Base-by-base conservation (phyloP, 2,888 invertebrate species). In the Leistus spinibarbis region DNA sequence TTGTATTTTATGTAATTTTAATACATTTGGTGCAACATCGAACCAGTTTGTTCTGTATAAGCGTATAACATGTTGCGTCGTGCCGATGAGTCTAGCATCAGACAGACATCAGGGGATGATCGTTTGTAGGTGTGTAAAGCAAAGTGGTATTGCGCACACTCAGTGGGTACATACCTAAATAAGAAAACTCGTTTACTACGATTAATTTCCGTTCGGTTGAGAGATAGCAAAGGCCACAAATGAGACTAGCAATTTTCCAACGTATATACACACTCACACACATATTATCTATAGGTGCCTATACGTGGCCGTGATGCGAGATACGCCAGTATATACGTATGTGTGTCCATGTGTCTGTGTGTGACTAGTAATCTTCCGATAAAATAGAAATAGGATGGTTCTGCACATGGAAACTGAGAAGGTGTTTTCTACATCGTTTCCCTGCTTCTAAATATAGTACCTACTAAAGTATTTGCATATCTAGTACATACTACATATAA, bases 171-270 rank as follows among this genome's bases (percentile, higher is more conserved):
- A n/a, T n/a, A n/a, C n/a, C n/a, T n/a, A 60, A 60, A 60, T 60
- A 60, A 60, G 60, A 60, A 60, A 60, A 60, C 60, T 60, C 60
- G 60, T 60, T n/a, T 60, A 60, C 20, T 17, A 17, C 60, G 60
- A 60, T 60, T 60, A 60, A 60, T 60, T 60, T 60, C 60, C 60
- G 60, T 60, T 60, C 17, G 19, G 60, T 4, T 19, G 53, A 3
- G 3, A 19, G 53, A 27, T 19, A 66, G 40, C 24, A 27, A 27
- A n/a, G 53, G 24, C 62, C 64, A 24, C 16, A 71, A 27, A 57
- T 69, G 57, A 69, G 56, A 62, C 69, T 23, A 56, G 57, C 69
- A 69, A 57, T 60, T 20, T 60, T 60, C 60, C 17, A 60, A 19
- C 60, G 10, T 40, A 40, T 13, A 40, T 5, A 40, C 1, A 40